These are phyloP conservation scores for Hyles vespertilio DNA, from an alignment of 1,140 invertebrate species.

Conservation along the genomic window DNA sequence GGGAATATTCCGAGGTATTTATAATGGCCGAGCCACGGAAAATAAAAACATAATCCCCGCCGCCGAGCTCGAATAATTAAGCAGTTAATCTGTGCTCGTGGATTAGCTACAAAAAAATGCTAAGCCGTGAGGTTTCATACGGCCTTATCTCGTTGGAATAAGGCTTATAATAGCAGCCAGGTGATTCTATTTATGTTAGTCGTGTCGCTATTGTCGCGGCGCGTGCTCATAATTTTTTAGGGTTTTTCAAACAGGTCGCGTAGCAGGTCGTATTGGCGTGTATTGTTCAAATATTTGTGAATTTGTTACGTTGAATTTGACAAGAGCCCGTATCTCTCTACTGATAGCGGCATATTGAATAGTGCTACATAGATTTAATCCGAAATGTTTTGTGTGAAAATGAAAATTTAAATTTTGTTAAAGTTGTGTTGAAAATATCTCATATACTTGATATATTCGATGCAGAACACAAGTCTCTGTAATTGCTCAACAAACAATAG, in stretches of 20 bases:
- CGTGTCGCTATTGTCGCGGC: conserved; percentile 7
- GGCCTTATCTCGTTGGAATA: conserved; percentile 1
- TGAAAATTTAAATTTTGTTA: no score
- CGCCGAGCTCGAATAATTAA: conserved; percentile 44
- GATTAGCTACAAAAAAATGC: conserved; percentile 25
- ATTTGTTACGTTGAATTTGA: no score
- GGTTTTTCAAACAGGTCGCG: not conserved
- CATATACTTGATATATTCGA: no score
- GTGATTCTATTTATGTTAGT: not conserved
- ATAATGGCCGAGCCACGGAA: conserved; percentile 36
- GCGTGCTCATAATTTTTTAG: no score
- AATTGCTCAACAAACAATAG: no score
- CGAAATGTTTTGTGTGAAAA: no score
- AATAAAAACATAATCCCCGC: conserved; percentile 50
- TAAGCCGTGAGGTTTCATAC: not conserved
- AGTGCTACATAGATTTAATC: no score
- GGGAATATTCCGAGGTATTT: conserved; percentile 43
- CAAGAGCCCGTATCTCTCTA: no score
- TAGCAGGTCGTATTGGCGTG: conserved; percentile 19
- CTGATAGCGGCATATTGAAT: no score
- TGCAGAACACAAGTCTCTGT: no score
- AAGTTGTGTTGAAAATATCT: no score
- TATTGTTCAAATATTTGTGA: conserved; percentile 8
- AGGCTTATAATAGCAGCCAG: no score
- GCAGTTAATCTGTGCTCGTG: conserved; percentile 39